Percentiles rank a stretch among this genome's conserved stretches.
These are phyloP conservation scores for Dolichallabes microphthalmus DNA, from an alignment of 2,113 vertebrate species.

Conservation along the genomic window DNA sequence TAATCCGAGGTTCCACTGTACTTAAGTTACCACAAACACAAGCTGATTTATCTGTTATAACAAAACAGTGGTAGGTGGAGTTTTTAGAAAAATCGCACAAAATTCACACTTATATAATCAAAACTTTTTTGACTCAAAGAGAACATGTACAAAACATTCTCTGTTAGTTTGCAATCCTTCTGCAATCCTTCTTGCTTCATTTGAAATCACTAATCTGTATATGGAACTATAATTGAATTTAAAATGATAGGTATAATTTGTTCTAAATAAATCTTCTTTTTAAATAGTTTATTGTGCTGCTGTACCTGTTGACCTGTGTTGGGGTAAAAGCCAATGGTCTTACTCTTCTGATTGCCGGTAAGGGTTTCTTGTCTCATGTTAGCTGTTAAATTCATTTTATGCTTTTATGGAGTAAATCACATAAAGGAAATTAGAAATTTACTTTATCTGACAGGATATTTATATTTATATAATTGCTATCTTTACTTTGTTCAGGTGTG, in stretches of 20 bases:
- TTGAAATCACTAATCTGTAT: not conserved
- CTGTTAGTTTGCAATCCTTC: not conserved
- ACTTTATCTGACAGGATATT: not conserved
- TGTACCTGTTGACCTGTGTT: constrained; percentile 84
- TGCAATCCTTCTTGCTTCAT: no score
- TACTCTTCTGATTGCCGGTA: constrained; percentile 84
- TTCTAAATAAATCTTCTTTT: constrained; percentile 6
- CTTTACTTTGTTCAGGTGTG: constrained; percentile 70
- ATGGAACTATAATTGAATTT: not conserved
- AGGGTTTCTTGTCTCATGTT: constrained; percentile 45
- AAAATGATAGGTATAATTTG: not conserved
- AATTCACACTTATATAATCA: no score
- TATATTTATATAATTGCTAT: not conserved
- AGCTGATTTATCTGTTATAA: no score
- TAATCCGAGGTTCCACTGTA: no score
- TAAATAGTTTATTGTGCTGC: constrained; percentile 78
- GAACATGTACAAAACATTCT: not conserved
- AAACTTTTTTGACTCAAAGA: no score
- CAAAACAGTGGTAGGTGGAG: no score
- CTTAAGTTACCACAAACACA: no score
- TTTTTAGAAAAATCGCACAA: no score
- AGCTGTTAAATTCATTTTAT: not conserved
- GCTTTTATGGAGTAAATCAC: not conserved
- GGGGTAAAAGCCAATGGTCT: constrained; percentile 81
- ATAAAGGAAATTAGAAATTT: not conserved